Evolutionary conservation across 2,797 vertebrate genomes (phyloP), one percentile per base, ranked within the genome.

Genomic region (Paramormyrops hopkinsi): DNA sequence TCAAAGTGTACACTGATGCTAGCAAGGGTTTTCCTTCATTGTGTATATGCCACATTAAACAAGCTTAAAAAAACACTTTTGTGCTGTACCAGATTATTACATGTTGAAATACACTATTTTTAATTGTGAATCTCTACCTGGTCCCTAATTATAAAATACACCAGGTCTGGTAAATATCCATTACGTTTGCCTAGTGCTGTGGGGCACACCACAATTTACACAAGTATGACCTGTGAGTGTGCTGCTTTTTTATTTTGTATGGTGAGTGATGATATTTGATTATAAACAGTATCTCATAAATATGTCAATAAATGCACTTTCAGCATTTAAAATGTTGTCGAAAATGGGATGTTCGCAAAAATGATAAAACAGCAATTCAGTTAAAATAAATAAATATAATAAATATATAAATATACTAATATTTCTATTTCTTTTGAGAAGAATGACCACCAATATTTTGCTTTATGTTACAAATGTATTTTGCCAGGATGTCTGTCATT

Each of bases 41-140:
- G 88, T 85, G 90, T 91, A 92, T 91, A 93, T 92, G 92, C 94
- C 93, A 89, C 37, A 62, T 59, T n/a, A 59, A 29, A 87, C 14
- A 44, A 7, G 12, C n/a, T 59, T 19, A 46, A 76, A 76, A 37
- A 82, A 46, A 19, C 41, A 46, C 41, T 46, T 82, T n/a, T 82
- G 41, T 46, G 76, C 76, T 46, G 19, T n/a, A 44, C 76, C 41
- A 82, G 76, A 82, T 46, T 19, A 82, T 22, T 82, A 82, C 41
- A 82, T 22, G 29, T 46, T 82, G 41, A 46, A 82, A 82, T 41
- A 9, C 73, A 44, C 14, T 8, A 19, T 82, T 82, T 82, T 46
- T 22, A 82, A 85, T 29, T 29, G n/a, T 29, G 48, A 50, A 85
- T 25, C 22, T 48, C 29, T 51, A 50, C 19, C 83, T 25, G 83